Percentiles rank a stretch among this genome's conserved stretches.
Conservation (phyloP, 2,888 invertebrate species). For the Eupeodes luniger region DNA sequence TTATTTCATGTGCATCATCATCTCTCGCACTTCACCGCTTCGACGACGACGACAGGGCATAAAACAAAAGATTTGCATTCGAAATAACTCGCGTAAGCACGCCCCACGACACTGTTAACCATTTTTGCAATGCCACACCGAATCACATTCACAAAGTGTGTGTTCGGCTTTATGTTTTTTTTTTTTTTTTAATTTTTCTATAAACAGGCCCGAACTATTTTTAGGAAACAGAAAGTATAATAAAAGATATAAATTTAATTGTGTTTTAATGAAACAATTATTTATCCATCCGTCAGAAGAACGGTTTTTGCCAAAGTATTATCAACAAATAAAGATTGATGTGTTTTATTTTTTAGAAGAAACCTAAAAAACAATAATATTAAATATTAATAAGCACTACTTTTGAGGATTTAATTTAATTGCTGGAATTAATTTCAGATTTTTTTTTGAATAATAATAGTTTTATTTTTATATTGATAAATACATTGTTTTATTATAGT, state of each 20-base stretch:
- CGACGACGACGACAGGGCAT: neutral
- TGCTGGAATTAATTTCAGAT: slow-evolving; percentile 47
- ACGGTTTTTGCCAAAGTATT: slow-evolving; percentile 14
- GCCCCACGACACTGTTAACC: slow-evolving; percentile 47
- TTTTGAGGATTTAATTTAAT: slow-evolving; percentile 49
- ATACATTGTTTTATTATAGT: slow-evolving; percentile 26
- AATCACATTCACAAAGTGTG: slow-evolving; percentile 42
- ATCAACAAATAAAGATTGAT: slow-evolving; percentile 34
- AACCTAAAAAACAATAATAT: neutral
- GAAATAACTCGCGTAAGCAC: slow-evolving; percentile 43
- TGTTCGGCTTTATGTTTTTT: slow-evolving; percentile 55
- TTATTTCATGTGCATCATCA: slow-evolving; percentile 47
- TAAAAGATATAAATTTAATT: slow-evolving; percentile 34
- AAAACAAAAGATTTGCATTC: slow-evolving; percentile 58
- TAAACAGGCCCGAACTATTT: slow-evolving; percentile 56
- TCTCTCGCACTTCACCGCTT: slow-evolving; percentile 37
- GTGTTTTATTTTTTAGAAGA: slow-evolving; percentile 3
- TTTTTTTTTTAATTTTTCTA: slow-evolving; percentile 23
- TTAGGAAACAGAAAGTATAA: slow-evolving; percentile 30
- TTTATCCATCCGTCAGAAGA: slow-evolving; percentile 63
- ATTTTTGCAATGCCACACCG: slow-evolving; percentile 54
- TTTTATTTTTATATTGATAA: slow-evolving; percentile 17
- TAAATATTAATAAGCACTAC: slow-evolving; percentile 19
- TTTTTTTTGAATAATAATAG: slow-evolving; percentile 1
- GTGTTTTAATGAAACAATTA: slow-evolving; percentile 71